A percentile compares a stretch with the other conserved stretches of the same genome.
phyloP scores from a whole-genome alignment of 1,140 invertebrate species.

The Drusus annulatus region DNA sequence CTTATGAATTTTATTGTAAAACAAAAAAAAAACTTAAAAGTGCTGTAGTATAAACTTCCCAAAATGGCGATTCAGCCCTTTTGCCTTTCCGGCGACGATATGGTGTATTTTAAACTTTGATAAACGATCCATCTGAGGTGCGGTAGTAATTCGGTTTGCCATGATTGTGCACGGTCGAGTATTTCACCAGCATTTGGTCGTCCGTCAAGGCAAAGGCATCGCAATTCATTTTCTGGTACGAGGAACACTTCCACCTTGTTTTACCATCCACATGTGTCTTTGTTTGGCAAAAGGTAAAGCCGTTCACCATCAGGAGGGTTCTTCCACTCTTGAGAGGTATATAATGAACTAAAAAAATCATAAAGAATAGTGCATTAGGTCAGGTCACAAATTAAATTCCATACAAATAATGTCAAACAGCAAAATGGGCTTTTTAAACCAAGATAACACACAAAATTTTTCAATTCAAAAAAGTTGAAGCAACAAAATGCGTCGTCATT shows the following conservation, averaged over 20 bases:
- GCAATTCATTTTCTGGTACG: constrained; percentile 4
- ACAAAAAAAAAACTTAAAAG: too few species aligned
- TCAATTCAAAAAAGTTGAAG: background rate
- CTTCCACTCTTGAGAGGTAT: constrained; percentile 7
- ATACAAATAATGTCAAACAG: too few species aligned
- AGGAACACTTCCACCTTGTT: constrained; percentile 31
- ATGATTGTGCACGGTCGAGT: constrained; percentile 13
- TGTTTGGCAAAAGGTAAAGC: constrained; percentile 6
- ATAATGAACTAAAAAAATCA: constrained; percentile 28
- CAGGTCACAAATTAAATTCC: background rate
- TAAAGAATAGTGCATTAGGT: too few species aligned
- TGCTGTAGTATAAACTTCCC: too few species aligned
- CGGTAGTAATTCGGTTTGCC: background rate
- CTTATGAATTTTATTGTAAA: too few species aligned
- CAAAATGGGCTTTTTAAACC: background rate
- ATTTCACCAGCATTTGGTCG: background rate
- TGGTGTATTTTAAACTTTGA: constrained; percentile 14
- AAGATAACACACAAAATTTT: background rate
- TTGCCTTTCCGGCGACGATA: too few species aligned
- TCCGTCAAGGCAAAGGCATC: background rate
- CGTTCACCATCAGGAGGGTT: constrained; percentile 16
- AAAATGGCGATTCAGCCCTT: too few species aligned
- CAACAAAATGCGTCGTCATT: too few species aligned
- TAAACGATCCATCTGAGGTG: constrained; percentile 1
- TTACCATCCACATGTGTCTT: background rate